Evolutionary conservation across 2,888 invertebrate genomes (phyloP).

Genomic region (Camptogramma bilineatum): DNA sequence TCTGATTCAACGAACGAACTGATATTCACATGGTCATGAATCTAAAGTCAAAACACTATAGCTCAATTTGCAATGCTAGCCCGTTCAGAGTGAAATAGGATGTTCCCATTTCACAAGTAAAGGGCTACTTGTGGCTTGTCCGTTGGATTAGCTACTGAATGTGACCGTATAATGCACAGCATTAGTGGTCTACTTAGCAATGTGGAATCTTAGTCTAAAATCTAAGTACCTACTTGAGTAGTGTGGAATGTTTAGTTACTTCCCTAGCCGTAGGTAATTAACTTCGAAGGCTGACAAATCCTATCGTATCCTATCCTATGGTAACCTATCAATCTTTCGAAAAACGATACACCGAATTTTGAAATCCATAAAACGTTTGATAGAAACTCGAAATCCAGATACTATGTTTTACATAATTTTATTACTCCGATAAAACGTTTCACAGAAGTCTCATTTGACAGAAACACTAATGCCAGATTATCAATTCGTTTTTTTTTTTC

Average conservation of each 20-base stretch:
- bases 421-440: too few species aligned
- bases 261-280: background rate
- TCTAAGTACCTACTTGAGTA: background rate
- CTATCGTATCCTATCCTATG: too few species aligned
- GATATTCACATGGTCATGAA: background rate
- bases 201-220: background rate
- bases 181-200: conserved; percentile 4
- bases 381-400: too few species aligned
- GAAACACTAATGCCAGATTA: too few species aligned
- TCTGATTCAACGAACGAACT: background rate
- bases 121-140: conserved; percentile 3
- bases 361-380: too few species aligned
- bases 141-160: conserved; percentile 1
- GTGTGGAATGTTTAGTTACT: background rate
- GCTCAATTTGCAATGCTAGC: background rate
- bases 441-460: too few species aligned
- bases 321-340: too few species aligned
- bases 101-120: background rate
- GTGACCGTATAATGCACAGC: background rate
- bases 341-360: too few species aligned
- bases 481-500: too few species aligned
- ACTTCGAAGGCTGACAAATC: background rate
- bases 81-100: background rate
- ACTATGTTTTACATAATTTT: too few species aligned
- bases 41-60: background rate